Evolutionary conservation across 2,797 vertebrate genomes (phyloP), one percentile per base, ranked within the genome.

Genomic region (Anguilla pacifica): DNA sequence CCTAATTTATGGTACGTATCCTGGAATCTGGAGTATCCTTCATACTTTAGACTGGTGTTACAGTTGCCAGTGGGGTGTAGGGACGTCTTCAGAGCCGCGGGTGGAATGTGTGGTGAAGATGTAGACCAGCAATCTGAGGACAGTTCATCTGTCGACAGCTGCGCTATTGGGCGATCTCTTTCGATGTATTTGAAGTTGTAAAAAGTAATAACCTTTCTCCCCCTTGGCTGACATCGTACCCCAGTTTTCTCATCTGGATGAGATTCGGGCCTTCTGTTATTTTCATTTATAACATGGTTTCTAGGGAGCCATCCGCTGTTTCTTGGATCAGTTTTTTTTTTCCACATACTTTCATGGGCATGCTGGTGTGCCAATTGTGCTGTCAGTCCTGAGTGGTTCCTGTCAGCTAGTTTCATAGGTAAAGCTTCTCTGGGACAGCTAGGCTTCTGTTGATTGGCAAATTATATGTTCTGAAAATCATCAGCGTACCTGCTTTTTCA

Each of bases 131-230:
- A 57, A 49, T 72, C 55, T 72, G 90, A 92, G 83, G 87, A 91
- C 88, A 88, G 91, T 92, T 88, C 88, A 88, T 94, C 92, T 90
- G 89, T 94, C 92, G 84, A 84, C 92, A 93, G 90, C 88, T 94
- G 89, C 39, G 53, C 91, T 88, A 91, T 91, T 91, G 92, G 88
- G 74, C 90, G 90, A 86, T 91, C 89, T 91, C 92, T 91, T 92
- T 43, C 7, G 85, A 89, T 87, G 88, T 91, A 93, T 94, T 92
- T 90, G 87, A 94, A 91, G 84, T 89, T 89, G 90, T 86, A 86
- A 82, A 88, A 85, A 91, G 89, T 89, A 92, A 93, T 93, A 92
- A 93, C 86, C 85, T 89, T 85, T 90, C 91, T 88, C 84, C 53
- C 86, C 87, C 86, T 86, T 90, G 87, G 90, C 92, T 81, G 90